These are phyloP conservation scores for Odocoileus hemionus DNA, from an alignment of 2,113 vertebrate species.

Conservation along the genomic window DNA sequence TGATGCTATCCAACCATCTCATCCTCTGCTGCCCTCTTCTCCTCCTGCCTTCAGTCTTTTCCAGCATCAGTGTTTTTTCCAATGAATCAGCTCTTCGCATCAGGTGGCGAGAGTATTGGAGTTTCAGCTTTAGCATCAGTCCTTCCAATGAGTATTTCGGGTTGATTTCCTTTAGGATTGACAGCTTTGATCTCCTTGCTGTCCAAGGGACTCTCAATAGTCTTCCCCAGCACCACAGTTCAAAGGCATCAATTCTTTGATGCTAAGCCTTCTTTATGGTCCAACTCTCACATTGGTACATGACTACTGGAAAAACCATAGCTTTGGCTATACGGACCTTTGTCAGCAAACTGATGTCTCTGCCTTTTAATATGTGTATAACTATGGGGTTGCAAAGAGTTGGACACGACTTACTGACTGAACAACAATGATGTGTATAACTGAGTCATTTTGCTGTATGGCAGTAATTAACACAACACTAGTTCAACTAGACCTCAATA, in stretches of 20 bases:
- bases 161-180: background rate
- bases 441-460: background rate
- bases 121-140: background rate
- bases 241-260: background rate
- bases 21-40: background rate
- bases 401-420: accelerated
- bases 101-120: background rate
- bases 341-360: background rate
- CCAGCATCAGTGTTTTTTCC: background rate
- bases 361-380: background rate
- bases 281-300: background rate
- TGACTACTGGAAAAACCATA: background rate
- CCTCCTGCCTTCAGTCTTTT: background rate
- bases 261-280: background rate
- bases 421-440: background rate
- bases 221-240: background rate
- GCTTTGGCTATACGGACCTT: background rate
- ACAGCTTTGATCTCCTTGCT: background rate
- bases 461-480: background rate
- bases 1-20: background rate
- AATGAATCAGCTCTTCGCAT: background rate
- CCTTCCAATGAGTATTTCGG: background rate
- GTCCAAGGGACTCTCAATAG: background rate
- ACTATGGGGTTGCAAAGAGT: background rate
- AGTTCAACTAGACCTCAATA: background rate